Percentiles rank a stretch among this genome's conserved stretches.
Evolutionary conservation across 2,797 vertebrate genomes (phyloP).

Genomic region (Periophthalmus magnuspinnatus): DNA sequence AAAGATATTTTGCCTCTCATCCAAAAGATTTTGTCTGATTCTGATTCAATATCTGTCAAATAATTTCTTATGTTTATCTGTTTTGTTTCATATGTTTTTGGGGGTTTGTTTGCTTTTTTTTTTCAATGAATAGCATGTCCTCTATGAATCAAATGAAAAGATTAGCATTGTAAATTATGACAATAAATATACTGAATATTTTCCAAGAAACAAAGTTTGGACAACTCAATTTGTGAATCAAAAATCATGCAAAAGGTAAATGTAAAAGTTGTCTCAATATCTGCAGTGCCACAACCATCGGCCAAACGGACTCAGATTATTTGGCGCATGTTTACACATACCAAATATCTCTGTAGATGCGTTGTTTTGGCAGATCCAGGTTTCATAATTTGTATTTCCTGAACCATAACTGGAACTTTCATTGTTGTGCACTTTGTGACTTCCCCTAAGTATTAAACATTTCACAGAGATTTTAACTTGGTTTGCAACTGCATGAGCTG

Average conservation of each 20-base stretch:
- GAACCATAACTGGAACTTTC: conserved; percentile 20
- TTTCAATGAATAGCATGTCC: neutral
- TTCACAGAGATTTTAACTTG: neutral
- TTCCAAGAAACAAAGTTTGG: neutral
- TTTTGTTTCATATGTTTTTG: neutral
- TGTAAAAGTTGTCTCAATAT: neutral
- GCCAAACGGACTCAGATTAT: too few relatives aligned
- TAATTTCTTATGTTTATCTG: neutral
- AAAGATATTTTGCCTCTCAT: too few relatives aligned
- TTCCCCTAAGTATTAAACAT: neutral
- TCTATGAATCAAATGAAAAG: neutral
- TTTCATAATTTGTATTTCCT: conserved; percentile 29
- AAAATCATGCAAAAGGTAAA: neutral
- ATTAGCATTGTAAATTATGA: neutral
- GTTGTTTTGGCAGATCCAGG: conserved; percentile 43
- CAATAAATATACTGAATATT: neutral
- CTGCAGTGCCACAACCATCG: too few relatives aligned
- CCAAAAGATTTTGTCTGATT: too few relatives aligned
- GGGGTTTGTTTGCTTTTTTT: too few relatives aligned
- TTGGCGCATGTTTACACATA: too few relatives aligned
- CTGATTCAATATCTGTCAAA: neutral
- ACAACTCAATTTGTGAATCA: neutral
- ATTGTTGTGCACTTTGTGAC: conserved; percentile 14
- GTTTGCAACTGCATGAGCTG: conserved; percentile 35
- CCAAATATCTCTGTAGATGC: neutral